phyloP scores from a whole-genome alignment of 92 coral and sea anemone species.

The Desmophyllum pertusum region DNA sequence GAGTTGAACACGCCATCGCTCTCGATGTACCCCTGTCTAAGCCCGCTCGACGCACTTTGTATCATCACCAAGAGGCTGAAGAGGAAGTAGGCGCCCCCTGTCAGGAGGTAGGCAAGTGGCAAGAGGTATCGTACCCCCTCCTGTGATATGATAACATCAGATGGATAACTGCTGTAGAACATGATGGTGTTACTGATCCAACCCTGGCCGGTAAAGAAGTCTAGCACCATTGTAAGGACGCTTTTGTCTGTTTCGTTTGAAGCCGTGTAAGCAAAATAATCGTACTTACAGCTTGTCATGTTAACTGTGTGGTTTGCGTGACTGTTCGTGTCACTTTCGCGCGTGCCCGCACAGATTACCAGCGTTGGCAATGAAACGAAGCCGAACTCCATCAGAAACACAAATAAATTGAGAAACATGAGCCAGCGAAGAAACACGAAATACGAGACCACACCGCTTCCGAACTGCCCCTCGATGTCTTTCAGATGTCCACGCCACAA shows the following conservation, averaged over 20 bases:
- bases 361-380: conserved; percentile 88
- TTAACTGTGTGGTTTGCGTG: conserved; percentile 20
- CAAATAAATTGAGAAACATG: conserved; percentile 78
- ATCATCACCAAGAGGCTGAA: conserved; percentile 81
- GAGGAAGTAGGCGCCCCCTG: conserved; percentile 85
- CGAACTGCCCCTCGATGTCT: conserved; percentile 96
- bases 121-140: conserved; percentile 82
- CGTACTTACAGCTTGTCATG: conserved; percentile 31
- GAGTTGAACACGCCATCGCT: conserved; percentile 94
- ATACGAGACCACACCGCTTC: conserved; percentile 96
- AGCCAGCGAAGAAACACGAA: conserved; percentile 96
- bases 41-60: conserved; percentile 74
- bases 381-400: conserved; percentile 84
- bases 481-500: conserved; percentile 94
- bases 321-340: conserved; percentile 6
- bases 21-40: conserved; percentile 88
- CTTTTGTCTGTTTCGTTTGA: conserved; percentile 27
- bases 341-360: conserved; percentile 50
- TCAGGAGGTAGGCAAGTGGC: conserved; percentile 90
- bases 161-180: conserved; percentile 94
- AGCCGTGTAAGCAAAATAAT: conserved; percentile 33
- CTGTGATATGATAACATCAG: conserved; percentile 67
- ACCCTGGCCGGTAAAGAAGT: conserved; percentile 96
- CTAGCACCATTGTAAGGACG: conserved; percentile 53
- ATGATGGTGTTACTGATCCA: conserved; percentile 91